Evolutionary conservation across 2,113 vertebrate genomes (phyloP), one percentile per base, ranked within the genome.

Genomic region (Paedocypris sp.): DNA sequence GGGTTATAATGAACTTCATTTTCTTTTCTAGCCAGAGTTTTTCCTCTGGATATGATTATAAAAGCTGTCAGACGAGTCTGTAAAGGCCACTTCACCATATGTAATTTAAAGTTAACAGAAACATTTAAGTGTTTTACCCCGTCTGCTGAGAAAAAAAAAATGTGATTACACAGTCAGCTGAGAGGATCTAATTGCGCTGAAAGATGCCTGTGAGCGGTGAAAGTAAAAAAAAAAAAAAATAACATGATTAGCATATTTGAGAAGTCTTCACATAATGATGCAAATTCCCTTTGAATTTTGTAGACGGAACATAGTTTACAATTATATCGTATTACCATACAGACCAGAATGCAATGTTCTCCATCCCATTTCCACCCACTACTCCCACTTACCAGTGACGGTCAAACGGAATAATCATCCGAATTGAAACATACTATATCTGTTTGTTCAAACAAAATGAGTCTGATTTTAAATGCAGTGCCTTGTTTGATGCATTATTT

Each of bases 211-310:
- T 33, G 33, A 63, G 47, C 35, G 13, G 18, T 16, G 10, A 47
- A 10, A 5, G 1, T 13, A 25, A 4, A 12, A 29, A 50, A 39
- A 54, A 19, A 23, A 38, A 53, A 35, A 64, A 42, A 42, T 4
- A n/a, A 19, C 28, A 50, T 8, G 48, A 73, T 73, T 69, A 69
- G 38, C 54, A 66, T 73, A 68, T 71, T 69, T 69, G 56, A 73
- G 66, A 73, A 63, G 52, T 29, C 52, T 33, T 48, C 43, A 41
- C 4, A 59, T 75, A 70, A 68, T 56, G 45, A 73, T 69, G 56
- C 36, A 58, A 67, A 70, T 67, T 69, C 38, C 39, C 36, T 43
- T 19, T 35, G 62, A 58, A 74, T 60, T 53, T 35, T 50, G 60
- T 50, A 71, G 36, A 33, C 33, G 45, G 63, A 69, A 50, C 15